phyloP scores from a whole-genome alignment of 2,888 invertebrate species.

The Lordiphosa andalusiaca region DNA sequence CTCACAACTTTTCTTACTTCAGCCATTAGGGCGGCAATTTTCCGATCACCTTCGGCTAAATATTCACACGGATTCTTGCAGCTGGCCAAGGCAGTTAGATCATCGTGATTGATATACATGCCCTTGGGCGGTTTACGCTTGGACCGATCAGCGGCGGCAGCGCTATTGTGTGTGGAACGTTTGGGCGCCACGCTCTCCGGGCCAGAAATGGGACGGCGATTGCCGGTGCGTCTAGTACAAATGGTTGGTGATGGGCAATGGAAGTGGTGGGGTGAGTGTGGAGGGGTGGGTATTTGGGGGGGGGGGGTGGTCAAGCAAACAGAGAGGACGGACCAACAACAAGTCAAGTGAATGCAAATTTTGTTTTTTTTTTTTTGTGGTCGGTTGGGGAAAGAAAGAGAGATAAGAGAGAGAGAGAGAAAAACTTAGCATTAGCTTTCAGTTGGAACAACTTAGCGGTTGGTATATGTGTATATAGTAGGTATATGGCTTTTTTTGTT shows the following conservation, averaged over 20 bases:
- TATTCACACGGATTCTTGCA: conserved; percentile 84
- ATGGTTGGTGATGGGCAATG: not conserved
- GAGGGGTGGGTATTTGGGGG: no score
- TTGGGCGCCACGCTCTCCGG: conserved; percentile 79
- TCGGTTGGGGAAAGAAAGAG: conserved; percentile 27
- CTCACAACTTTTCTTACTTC: conserved; percentile 87
- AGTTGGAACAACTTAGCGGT: conserved; percentile 22
- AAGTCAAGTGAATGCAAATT: conserved; percentile 13
- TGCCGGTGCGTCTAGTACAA: conserved; percentile 86
- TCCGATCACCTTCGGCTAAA: conserved; percentile 95
- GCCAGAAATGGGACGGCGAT: conserved; percentile 89
- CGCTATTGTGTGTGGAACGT: conserved; percentile 77
- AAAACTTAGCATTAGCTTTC: conserved; percentile 58
- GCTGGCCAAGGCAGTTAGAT: conserved; percentile 92
- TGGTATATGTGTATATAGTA: conserved; percentile 3
- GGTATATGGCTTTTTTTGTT: not conserved
- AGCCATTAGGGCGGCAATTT: conserved; percentile 95
- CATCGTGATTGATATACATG: conserved; percentile 98
- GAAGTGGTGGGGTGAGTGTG: not conserved
- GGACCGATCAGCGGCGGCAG: conserved; percentile 80
- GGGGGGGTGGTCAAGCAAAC: no score
- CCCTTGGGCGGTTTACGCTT: conserved; percentile 96
- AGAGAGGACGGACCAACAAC: conserved; percentile 1
- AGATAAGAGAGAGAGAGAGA: conserved; percentile 33
- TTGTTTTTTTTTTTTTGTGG: conserved; percentile 9